A percentile compares a stretch with the other conserved stretches of the same genome.
Conservation (phyloP, 2,797 vertebrate genomes). For the Sciaenops ocellatus region DNA sequence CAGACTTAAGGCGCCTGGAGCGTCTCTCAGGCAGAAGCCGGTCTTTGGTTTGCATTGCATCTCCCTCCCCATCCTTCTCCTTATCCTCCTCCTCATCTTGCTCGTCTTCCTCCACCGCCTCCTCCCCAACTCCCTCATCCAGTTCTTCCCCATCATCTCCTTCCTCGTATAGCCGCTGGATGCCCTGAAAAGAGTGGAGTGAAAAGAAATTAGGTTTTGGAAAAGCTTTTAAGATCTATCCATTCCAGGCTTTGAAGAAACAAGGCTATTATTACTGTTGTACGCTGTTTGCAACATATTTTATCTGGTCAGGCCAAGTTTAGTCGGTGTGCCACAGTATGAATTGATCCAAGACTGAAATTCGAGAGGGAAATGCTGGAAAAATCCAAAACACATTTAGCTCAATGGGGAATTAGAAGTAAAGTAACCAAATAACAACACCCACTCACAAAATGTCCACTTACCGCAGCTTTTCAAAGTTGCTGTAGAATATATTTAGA, state of each 20-base stretch:
- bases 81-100: slow-evolving; percentile 84
- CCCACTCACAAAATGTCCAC: background rate
- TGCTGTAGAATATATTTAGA: background rate
- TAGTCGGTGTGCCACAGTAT: background rate
- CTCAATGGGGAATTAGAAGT: background rate
- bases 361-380: background rate
- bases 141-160: slow-evolving; percentile 89
- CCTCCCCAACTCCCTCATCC: slow-evolving; percentile 87
- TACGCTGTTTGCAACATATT: background rate
- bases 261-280: background rate
- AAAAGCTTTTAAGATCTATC: background rate
- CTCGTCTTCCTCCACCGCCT: slow-evolving; percentile 86
- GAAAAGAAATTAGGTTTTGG: slow-evolving; percentile 10
- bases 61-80: slow-evolving; percentile 72
- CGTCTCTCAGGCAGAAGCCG: slow-evolving; percentile 79
- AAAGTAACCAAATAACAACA: slow-evolving; percentile 6
- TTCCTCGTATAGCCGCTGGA: slow-evolving; percentile 91
- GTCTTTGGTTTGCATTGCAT: slow-evolving; percentile 76
- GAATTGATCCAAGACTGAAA: slow-evolving; percentile 1
- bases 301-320: background rate
- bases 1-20: slow-evolving; percentile 86
- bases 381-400: background rate
- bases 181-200: slow-evolving; percentile 82
- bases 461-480: background rate
- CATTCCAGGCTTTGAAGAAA: background rate